These are phyloP conservation scores for Drosophila nasuta DNA, from an alignment of 1,140 invertebrate species.

Conservation along the genomic window DNA sequence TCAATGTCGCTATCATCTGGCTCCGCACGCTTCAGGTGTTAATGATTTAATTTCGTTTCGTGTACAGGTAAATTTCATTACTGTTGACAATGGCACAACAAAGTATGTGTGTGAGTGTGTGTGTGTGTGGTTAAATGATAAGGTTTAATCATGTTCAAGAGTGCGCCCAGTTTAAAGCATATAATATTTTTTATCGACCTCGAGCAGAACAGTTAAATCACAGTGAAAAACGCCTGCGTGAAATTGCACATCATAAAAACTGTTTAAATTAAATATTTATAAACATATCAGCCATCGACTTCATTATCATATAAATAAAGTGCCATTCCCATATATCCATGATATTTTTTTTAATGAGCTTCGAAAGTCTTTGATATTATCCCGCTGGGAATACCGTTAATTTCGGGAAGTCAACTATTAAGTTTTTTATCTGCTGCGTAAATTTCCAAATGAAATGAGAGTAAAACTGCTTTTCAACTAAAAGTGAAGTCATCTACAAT, in stretches of 20 bases:
- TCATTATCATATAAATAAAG: constrained; percentile 39
- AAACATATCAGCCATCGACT: constrained; percentile 7
- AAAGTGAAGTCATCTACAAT: no score
- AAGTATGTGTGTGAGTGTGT: neutral
- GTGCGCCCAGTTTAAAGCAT: constrained; percentile 42
- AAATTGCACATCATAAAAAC: constrained; percentile 21
- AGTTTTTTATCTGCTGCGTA: neutral
- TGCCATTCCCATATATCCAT: constrained; percentile 2
- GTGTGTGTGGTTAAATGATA: constrained; percentile 46
- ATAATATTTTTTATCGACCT: constrained; percentile 30
- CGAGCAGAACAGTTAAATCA: constrained; percentile 30
- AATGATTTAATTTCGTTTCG: constrained; percentile 79
- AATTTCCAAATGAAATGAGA: neutral
- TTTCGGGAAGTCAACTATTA: neutral
- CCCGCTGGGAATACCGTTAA: neutral
- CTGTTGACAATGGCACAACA: constrained; percentile 70
- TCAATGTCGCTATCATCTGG: constrained; percentile 38
- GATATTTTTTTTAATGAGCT: constrained; percentile 23
- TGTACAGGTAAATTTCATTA: constrained; percentile 79
- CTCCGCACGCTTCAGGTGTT: constrained; percentile 70
- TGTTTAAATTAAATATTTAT: constrained; percentile 39
- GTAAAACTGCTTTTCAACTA: neutral
- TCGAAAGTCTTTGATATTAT: neutral
- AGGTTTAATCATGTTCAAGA: constrained; percentile 52
- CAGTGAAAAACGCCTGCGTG: neutral